Conservation (phyloP, 2,888 invertebrate genomes). For the Acleris cristana region DNA sequence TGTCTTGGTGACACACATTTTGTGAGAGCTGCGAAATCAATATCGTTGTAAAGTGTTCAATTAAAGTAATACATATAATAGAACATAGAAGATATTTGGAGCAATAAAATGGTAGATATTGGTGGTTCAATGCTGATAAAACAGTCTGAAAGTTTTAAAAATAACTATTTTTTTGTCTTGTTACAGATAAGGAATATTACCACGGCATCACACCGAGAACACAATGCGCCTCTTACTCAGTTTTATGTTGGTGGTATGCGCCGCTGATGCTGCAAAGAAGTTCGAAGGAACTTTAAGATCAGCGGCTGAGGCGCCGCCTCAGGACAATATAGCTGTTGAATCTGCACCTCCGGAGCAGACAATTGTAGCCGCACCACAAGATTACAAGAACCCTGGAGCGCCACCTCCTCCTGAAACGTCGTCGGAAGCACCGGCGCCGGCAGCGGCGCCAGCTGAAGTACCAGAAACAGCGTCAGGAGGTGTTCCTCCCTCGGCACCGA, state of each 20-base stretch:
- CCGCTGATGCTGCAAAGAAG: slow-evolving; percentile 76
- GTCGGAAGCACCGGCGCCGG: slow-evolving; percentile 50
- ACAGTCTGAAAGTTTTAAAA: neutral
- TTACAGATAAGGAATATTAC: slow-evolving; percentile 79
- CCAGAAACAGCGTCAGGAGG: slow-evolving; percentile 78
- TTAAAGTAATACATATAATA: neutral
- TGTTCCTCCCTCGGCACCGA: slow-evolving; percentile 78
- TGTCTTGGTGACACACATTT: slow-evolving; percentile 49
- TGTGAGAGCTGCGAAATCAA: slow-evolving; percentile 43
- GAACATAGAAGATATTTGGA: neutral
- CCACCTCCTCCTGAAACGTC: slow-evolving; percentile 61
- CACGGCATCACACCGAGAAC: slow-evolving; percentile 67
- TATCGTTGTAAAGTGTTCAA: slow-evolving; percentile 20
- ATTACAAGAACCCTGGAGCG: slow-evolving; percentile 73
- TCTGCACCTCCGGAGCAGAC: slow-evolving; percentile 74
- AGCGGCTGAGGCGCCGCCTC: slow-evolving; percentile 77
- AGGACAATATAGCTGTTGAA: slow-evolving; percentile 77
- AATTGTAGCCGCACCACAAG: slow-evolving; percentile 73
- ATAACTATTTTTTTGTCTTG: slow-evolving; percentile 60
- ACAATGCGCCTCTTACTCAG: slow-evolving; percentile 78
- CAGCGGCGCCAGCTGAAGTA: slow-evolving; percentile 53
- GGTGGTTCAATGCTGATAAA: neutral
- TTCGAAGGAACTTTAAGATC: slow-evolving; percentile 77
- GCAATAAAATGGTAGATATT: neutral
- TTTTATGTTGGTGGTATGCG: slow-evolving; percentile 73